Conservation (phyloP, 2,113 vertebrate genomes). For the Mustela lutreola region DNA sequence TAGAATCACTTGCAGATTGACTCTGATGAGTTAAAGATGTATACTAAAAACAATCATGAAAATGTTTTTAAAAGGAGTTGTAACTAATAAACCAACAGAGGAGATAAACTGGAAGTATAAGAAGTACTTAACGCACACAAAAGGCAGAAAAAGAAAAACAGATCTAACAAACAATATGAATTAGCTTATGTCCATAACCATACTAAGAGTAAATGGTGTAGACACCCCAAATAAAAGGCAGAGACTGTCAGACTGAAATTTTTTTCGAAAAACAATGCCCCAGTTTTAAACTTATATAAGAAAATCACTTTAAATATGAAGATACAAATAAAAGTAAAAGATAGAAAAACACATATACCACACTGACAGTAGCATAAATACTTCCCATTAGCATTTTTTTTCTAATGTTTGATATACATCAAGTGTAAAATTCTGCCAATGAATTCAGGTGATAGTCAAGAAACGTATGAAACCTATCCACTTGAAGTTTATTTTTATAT, state of each 20-base stretch:
- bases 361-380: background rate
- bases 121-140: background rate
- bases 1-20: background rate
- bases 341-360: background rate
- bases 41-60: background rate
- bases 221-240: conserved; percentile 19
- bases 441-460: background rate
- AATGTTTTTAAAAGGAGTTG: background rate
- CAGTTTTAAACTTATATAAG: background rate
- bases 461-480: background rate
- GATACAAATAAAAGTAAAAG: conserved; percentile 2
- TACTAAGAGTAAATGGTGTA: conserved; percentile 61
- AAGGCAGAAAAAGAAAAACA: background rate
- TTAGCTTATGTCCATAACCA: background rate
- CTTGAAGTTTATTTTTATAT: conserved; percentile 56
- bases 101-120: conserved; percentile 1
- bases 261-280: background rate
- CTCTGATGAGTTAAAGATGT: background rate
- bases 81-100: background rate
- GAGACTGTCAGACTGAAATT: background rate
- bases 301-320: conserved; percentile 28
- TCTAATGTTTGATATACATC: background rate
- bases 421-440: conserved; percentile 21
- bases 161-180: background rate
- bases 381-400: background rate